Evolutionary conservation across 1,140 invertebrate species (phyloP).

Genomic region (Drosophila leontia): DNA sequence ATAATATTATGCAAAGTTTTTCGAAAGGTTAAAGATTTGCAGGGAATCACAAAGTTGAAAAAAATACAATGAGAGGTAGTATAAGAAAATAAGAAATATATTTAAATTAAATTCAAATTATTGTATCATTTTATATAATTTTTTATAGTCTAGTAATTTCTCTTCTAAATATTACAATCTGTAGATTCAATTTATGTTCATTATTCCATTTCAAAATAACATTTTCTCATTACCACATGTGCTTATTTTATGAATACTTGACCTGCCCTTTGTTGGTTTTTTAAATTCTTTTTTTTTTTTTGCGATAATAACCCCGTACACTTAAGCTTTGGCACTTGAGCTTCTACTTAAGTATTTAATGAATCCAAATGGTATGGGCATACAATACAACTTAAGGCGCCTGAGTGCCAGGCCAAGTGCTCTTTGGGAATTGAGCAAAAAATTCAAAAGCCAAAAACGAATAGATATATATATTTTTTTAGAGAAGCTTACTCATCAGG

Average conservation of each 20-base stretch:
- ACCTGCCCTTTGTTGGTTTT: slow-evolving; percentile 31
- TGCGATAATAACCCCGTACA: slow-evolving; percentile 70
- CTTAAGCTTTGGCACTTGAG: slow-evolving; percentile 79
- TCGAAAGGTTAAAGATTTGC: background rate
- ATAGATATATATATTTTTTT: slow-evolving; percentile 1
- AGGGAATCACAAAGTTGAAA: background rate
- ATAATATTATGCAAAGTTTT: background rate
- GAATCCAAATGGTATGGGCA: slow-evolving; percentile 49
- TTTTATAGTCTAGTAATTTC: background rate
- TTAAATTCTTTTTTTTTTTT: slow-evolving; percentile 38
- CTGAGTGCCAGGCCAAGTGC: slow-evolving; percentile 72
- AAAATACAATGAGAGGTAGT: background rate
- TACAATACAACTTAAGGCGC: slow-evolving; percentile 70
- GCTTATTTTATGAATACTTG: slow-evolving; percentile 16
- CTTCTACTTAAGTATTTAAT: slow-evolving; percentile 78
- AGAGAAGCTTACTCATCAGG: slow-evolving; percentile 53
- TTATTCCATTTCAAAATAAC: background rate
- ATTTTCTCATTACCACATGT: slow-evolving; percentile 5
- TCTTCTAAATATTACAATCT: background rate
- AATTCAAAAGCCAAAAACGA: slow-evolving; percentile 6
- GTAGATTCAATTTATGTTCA: background rate
- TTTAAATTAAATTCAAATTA: background rate
- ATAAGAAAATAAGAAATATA: background rate
- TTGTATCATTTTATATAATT: background rate
- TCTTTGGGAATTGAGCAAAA: slow-evolving; percentile 59